Conservation (phyloP, 2,888 invertebrate species). For the Poecilobothrus nobilitatus region DNA sequence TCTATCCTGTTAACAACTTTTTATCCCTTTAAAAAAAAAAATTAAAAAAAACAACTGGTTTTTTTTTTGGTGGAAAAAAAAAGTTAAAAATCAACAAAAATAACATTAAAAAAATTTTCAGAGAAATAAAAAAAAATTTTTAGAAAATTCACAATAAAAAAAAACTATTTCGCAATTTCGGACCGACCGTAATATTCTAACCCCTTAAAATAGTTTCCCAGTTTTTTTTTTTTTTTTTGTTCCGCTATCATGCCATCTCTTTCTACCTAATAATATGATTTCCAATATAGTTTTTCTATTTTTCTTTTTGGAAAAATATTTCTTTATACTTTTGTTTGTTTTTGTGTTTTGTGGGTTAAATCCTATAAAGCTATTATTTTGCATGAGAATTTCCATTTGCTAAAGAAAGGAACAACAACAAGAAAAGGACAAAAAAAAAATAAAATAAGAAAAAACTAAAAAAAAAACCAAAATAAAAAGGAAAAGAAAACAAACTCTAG, state of each 20-base stretch:
- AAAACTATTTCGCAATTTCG: background rate
- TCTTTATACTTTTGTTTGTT: background rate
- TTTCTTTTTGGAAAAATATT: no score
- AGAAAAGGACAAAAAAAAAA: background rate
- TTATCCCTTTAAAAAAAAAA: constrained; percentile 3
- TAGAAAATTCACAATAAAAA: background rate
- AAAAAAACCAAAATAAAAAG: background rate
- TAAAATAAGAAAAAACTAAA: no score
- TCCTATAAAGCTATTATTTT: background rate
- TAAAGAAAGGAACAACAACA: background rate
- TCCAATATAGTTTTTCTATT: no score
- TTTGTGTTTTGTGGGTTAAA: background rate
- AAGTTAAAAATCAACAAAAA: background rate
- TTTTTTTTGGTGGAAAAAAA: background rate
- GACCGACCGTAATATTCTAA: background rate
- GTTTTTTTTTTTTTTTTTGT: background rate
- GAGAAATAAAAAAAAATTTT: background rate
- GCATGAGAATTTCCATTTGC: background rate
- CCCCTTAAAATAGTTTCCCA: background rate
- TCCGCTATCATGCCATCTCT: background rate
- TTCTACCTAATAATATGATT: no score
- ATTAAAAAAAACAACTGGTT: no score
- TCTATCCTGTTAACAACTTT: constrained; percentile 2
- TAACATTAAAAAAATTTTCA: no score
- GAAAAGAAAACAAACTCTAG: background rate